These are phyloP conservation scores for Dynastes hyllus DNA, from an alignment of 2,888 invertebrate species.

Conservation along the genomic window DNA sequence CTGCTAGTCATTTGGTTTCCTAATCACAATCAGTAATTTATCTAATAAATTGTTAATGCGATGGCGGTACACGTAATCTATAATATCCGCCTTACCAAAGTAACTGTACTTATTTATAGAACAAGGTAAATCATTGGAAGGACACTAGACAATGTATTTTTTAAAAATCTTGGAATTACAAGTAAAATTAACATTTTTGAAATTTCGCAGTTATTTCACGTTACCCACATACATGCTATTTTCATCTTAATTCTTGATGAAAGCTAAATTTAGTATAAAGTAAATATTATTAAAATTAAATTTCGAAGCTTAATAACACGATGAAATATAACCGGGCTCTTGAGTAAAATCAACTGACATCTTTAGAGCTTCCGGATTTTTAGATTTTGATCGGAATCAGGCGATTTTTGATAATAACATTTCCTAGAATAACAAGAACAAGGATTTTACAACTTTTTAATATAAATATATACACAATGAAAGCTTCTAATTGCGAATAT, in stretches of 20 bases:
- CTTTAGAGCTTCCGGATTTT: slow-evolving; percentile 9
- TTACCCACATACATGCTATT: background rate
- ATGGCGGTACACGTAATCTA: background rate
- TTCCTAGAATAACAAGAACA: background rate
- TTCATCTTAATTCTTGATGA: background rate
- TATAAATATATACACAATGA: background rate
- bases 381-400: background rate
- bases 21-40: background rate
- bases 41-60: slow-evolving; percentile 22
- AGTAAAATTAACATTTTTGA: background rate
- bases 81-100: slow-evolving; percentile 4
- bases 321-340: background rate
- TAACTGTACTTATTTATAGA: background rate
- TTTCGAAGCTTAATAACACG: background rate
- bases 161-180: background rate
- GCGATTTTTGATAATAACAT: background rate
- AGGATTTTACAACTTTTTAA: background rate
- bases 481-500: background rate
- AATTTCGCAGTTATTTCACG: background rate
- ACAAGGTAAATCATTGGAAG: background rate
- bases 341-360: background rate
- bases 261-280: background rate
- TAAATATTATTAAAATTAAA: slow-evolving; percentile 5
- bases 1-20: slow-evolving; percentile 24
- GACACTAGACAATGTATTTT: background rate